Conservation (phyloP, 2,113 vertebrate species). For the Poeciliopsis prolifica region DNA sequence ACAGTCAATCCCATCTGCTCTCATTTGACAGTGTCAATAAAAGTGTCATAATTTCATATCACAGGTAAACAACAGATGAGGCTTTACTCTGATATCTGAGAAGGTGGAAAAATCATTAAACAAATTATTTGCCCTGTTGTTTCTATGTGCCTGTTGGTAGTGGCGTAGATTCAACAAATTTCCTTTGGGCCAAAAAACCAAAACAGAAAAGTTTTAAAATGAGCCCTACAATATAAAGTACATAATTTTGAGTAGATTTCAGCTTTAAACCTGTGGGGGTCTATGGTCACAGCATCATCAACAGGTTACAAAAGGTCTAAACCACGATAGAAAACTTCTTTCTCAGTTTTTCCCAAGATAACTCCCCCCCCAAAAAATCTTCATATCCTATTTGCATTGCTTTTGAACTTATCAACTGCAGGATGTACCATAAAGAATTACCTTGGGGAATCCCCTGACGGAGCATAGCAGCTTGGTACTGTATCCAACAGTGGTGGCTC, state of each 20-base stretch:
- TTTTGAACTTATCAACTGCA: not conserved
- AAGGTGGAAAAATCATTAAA: not conserved
- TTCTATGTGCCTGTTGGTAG: too few relatives aligned
- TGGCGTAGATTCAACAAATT: too few relatives aligned
- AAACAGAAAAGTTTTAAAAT: not conserved
- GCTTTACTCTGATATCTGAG: not conserved
- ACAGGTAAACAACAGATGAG: not conserved
- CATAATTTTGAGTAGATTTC: not conserved
- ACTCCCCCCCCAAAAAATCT: too few relatives aligned
- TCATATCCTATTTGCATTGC: not conserved
- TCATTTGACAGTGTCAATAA: too few relatives aligned
- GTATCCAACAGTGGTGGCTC: constrained; percentile 89
- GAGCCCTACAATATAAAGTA: not conserved
- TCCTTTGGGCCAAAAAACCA: not conserved
- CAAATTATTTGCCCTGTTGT: too few relatives aligned
- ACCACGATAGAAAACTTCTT: not conserved
- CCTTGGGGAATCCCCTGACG: constrained; percentile 90
- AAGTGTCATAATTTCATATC: not conserved
- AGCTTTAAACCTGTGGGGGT: not conserved
- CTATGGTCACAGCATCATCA: not conserved
- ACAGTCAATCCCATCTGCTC: not conserved
- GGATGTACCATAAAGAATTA: constrained; percentile 35
- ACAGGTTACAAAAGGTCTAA: not conserved
- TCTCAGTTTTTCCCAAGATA: too few relatives aligned
- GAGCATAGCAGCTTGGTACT: constrained; percentile 92